Conservation (phyloP, 2,797 vertebrate species). For the Danio choprae region DNA sequence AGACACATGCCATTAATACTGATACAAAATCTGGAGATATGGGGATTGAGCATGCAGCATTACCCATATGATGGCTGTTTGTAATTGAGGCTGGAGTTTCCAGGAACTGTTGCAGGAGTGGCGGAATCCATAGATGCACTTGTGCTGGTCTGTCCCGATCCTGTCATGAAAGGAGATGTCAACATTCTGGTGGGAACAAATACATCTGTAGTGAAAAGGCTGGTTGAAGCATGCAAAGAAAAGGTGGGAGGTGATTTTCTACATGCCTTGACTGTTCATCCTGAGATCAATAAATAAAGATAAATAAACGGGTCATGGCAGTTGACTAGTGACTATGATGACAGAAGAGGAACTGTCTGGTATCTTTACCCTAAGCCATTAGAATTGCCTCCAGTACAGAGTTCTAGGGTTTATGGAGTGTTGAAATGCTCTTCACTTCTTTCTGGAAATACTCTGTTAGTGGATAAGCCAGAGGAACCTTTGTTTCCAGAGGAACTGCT, state of each 20-base stretch:
- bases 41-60: neutral
- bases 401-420: neutral
- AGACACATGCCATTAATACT: neutral
- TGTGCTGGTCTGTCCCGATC: conserved; percentile 38
- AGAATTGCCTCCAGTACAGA: neutral
- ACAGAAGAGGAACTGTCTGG: conserved; percentile 3
- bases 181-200: conserved; percentile 37
- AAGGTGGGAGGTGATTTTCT: neutral
- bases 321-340: neutral
- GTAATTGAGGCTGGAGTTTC: conserved; percentile 33
- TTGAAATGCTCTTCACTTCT: neutral
- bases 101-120: conserved; percentile 31
- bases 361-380: neutral
- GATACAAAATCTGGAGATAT: conserved; percentile 7
- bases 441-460: neutral
- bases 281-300: neutral
- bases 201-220: conserved; percentile 20
- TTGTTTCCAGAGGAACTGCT: neutral
- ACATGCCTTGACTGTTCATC: neutral
- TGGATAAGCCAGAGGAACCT: neutral
- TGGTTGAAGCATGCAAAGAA: neutral
- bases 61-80: conserved; percentile 38
- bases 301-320: neutral
- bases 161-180: conserved; percentile 1
- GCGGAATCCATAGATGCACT: conserved; percentile 29